Evolutionary conservation across 2,797 vertebrate species (phyloP), one percentile per base, ranked within the genome.

Genomic region (Enteromius trimaculatus): DNA sequence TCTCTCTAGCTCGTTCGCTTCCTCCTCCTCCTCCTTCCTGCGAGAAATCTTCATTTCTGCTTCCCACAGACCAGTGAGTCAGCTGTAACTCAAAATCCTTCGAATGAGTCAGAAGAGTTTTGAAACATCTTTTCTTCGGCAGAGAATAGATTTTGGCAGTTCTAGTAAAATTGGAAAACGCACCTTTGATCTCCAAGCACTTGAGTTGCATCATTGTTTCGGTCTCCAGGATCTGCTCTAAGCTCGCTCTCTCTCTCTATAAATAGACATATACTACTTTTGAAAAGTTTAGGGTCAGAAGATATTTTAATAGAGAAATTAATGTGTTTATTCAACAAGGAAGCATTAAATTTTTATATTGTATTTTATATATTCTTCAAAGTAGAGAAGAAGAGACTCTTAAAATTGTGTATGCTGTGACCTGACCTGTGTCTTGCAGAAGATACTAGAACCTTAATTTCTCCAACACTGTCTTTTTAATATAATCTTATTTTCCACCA

Each of bases 31-130:
- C 39, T 68, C 31, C 79, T 79, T 64, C 75, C 53, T 44, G 44
- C 16, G 4, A 81, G 58, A 81, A 65, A 76, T 21, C n/a, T 77
- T 80, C 6, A 21, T 66, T 80, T 62, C 53, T 69, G 51, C 51
- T 29, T 81, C 79, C 42, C 64, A 80, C 79, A 47, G 62, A 84
- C 13, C 42, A 42, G 81, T 86, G 86, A 86, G 42, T 87, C 81
- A 84, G 81, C 77, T 42, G 16, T 26, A 55, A 81, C 66, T 75
- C 26, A 9, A 82, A 77, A 82, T 72, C 55, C 47, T 69, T 39
- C 23, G 29, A 37, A 74, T 66, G 58, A 74, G 78, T 85, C 62
- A 62, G 55, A 80, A 60, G 64, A 65, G 65, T 80, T 84, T 77
- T 51, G 62, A 13, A 78, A 80, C 60, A 34, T 26, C 21, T 80